Evolutionary conservation across 2,113 vertebrate genomes (phyloP).

Genomic region (Centrocercus urophasianus): DNA sequence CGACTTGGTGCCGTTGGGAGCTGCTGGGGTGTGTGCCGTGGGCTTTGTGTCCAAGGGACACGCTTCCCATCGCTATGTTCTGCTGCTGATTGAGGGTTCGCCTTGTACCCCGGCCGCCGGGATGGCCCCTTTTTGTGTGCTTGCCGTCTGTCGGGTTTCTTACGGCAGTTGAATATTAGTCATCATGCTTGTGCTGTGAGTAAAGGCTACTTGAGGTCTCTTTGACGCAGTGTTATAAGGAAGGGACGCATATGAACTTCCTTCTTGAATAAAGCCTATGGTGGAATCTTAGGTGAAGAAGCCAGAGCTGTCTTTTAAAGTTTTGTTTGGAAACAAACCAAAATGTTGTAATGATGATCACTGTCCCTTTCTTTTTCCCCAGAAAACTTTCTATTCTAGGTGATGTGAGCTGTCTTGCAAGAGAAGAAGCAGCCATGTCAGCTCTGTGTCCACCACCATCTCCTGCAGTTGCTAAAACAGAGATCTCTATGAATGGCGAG

Average conservation of each 20-base stretch:
- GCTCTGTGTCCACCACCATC: slow-evolving; percentile 93
- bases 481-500: slow-evolving; percentile 88
- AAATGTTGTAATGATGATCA: not conserved
- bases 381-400: slow-evolving; percentile 20
- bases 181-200: not conserved
- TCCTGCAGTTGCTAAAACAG: slow-evolving; percentile 95
- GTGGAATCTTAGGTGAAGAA: not conserved
- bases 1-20: not conserved
- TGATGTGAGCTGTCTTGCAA: slow-evolving; percentile 4
- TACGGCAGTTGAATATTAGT: not conserved
- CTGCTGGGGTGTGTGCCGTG: not conserved
- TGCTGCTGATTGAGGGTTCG: not conserved
- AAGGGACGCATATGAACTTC: not conserved
- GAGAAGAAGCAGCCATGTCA: slow-evolving; percentile 81
- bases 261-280: not conserved
- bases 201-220: not conserved
- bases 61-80: fast-evolving
- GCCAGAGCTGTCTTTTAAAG: not conserved
- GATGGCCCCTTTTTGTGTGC: fast-evolving
- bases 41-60: fast-evolving
- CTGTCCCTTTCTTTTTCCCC: not conserved
- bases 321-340: not conserved
- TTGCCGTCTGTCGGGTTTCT: fast-evolving
- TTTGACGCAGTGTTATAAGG: fast-evolving
- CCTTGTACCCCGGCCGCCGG: fast-evolving